A percentile compares a stretch with the other conserved stretches of the same genome.
These are phyloP conservation scores for Drosophila miranda DNA, from an alignment of 1,140 invertebrate genomes.

Conservation along the genomic window DNA sequence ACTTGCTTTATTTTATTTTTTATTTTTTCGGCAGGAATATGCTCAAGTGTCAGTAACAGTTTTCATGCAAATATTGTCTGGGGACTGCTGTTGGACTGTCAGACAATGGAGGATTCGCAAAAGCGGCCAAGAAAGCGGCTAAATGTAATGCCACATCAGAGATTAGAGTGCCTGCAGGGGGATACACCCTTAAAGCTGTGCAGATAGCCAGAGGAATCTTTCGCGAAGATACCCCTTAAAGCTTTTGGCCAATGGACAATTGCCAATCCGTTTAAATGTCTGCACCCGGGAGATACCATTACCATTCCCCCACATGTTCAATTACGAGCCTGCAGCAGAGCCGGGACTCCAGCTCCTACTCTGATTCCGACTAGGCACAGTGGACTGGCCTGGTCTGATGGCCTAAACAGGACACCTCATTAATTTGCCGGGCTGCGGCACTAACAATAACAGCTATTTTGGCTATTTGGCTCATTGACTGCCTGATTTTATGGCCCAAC, in stretches of 20 bases:
- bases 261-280: conserved; percentile 16
- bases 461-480: conserved; percentile 76
- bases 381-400: conserved; percentile 27
- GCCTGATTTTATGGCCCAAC: conserved; percentile 67
- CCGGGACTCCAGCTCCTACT: neutral
- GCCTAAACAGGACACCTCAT: conserved; percentile 66
- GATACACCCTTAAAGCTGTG: neutral
- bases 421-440: conserved; percentile 68
- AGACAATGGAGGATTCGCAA: conserved; percentile 11
- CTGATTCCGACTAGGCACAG: conserved; percentile 25
- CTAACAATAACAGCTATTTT: conserved; percentile 75
- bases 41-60: conserved; percentile 78
- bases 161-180: conserved; percentile 22
- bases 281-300: neutral
- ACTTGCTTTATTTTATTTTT: neutral
- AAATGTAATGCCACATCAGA: conserved; percentile 11
- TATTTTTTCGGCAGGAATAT: conserved; percentile 66
- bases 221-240: conserved; percentile 8
- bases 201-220: neutral
- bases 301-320: conserved; percentile 22
- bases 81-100: conserved; percentile 49
- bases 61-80: conserved; percentile 76
- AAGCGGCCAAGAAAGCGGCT: conserved; percentile 11
- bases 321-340: conserved; percentile 44
- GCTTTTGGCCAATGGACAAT: conserved; percentile 1